Conservation (phyloP, 2,797 vertebrate genomes). For the Lophotriccus pileatus region DNA sequence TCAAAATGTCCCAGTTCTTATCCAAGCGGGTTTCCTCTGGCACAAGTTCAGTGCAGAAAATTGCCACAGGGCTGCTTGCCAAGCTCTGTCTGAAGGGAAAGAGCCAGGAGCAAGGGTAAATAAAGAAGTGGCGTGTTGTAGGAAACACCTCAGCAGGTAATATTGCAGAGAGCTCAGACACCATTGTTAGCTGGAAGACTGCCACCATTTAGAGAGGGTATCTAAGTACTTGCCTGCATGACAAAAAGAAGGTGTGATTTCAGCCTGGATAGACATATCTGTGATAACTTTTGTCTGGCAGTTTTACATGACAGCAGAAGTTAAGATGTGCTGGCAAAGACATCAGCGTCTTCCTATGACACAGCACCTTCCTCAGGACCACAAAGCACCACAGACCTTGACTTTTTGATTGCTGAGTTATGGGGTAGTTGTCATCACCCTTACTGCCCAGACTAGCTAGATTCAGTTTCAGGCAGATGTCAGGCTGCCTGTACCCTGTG, state of each 20-base stretch:
- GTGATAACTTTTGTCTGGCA: not conserved
- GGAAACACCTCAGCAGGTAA: slow-evolving; percentile 41
- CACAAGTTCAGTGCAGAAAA: slow-evolving; percentile 3
- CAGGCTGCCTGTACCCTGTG: not conserved
- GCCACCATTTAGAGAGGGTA: not conserved
- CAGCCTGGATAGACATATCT: not conserved
- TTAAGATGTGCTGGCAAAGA: not conserved
- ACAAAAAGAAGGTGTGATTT: not conserved
- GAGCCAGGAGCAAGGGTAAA: not conserved
- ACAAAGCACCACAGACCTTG: not conserved
- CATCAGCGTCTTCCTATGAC: not conserved
- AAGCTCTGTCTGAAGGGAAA: not conserved
- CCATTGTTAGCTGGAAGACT: not conserved
- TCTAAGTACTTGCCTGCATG: fast-evolving
- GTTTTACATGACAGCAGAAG: not conserved
- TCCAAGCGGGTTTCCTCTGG: not conserved
- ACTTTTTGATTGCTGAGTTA: not conserved
- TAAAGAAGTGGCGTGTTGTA: slow-evolving; percentile 4
- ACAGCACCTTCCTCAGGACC: not conserved
- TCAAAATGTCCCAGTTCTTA: not conserved
- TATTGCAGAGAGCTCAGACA: not conserved
- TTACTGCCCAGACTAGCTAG: not conserved
- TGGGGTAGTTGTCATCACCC: not conserved
- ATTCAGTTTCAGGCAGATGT: not conserved
- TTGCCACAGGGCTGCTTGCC: not conserved